Base-by-base conservation (phyloP, 1,140 invertebrate genomes). In the Mamestra configurata region DNA sequence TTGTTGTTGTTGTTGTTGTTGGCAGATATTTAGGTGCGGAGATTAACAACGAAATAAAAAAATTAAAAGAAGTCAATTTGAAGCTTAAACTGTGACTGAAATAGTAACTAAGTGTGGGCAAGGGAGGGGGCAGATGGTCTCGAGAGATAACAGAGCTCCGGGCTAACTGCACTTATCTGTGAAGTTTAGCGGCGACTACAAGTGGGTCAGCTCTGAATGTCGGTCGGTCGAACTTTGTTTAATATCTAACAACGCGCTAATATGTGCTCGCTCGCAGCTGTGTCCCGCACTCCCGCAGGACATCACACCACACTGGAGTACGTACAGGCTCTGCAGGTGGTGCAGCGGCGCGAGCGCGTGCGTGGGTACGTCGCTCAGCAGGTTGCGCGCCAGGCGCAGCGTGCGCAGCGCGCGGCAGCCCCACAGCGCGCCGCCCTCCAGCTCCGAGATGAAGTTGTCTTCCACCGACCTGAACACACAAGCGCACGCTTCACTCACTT, bases 281-380 rank as follows among this genome's bases (percentile, higher is more conserved):
- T 49, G 43, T 4, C 13, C 15, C 43, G 15, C 40, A 43, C 10
- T 10, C 40, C 8, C 8, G 10, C 40, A 43, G 40, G n/a, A n/a
- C n/a, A n/a, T n/a, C n/a, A n/a, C n/a, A n/a, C n/a, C n/a, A n/a
- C n/a, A n/a, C n/a, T n/a, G n/a, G n/a, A n/a, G 40, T 73, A 88
- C 89, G 89, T 20, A 91, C 92, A 92, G 86, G 18, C 86, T 82
- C 79, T 91, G 89, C 80, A 92, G 86, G n/a, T 85, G 84, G 11
- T 73, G 57, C 31, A 86, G 83, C 68, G 80, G 81, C 18, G 37
- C 37, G 0, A 40, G 37, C 37, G 37, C 37, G 37, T 40, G 77
- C 37, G 37, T 40, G 37, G 37, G 37, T 15, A 51, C n/a, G 49
- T 51, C 15, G 4, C 49, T 1, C 18, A 18, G 49, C 49, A 51